phyloP scores from a whole-genome alignment of 2,113 vertebrate species.

The Protobothrops mucrosquamatus region DNA sequence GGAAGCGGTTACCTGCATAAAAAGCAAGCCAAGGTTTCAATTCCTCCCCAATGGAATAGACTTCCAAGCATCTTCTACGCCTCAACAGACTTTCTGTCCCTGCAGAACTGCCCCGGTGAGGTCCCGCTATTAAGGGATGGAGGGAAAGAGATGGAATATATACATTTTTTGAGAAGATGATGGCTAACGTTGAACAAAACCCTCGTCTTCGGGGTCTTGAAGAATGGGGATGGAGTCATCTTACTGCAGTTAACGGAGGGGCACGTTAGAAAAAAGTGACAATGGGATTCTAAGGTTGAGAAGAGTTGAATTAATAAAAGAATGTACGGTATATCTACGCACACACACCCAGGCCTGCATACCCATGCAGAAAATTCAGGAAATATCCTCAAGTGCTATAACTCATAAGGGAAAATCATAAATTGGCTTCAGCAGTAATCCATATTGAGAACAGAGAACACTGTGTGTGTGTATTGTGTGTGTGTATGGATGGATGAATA shows the following conservation, averaged over 20 bases:
- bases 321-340: fast-evolving
- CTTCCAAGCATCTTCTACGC: neutral
- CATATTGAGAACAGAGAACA: neutral
- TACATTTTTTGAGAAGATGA: neutral
- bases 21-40: neutral
- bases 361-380: neutral
- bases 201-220: neutral
- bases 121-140: neutral
- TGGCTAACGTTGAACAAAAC: neutral
- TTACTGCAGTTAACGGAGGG: neutral
- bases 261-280: neutral
- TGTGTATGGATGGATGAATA: too few relatives aligned
- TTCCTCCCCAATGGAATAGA: neutral
- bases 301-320: neutral
- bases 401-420: neutral
- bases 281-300: too few relatives aligned
- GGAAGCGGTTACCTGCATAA: neutral
- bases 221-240: neutral
- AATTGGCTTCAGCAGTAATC: neutral
- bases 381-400: neutral
- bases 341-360: neutral
- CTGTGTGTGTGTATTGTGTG: too few relatives aligned
- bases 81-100: neutral
- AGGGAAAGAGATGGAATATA: neutral
- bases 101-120: neutral